Base-by-base conservation (phyloP, 2,113 vertebrate species). In the Colaptes auratus region DNA sequence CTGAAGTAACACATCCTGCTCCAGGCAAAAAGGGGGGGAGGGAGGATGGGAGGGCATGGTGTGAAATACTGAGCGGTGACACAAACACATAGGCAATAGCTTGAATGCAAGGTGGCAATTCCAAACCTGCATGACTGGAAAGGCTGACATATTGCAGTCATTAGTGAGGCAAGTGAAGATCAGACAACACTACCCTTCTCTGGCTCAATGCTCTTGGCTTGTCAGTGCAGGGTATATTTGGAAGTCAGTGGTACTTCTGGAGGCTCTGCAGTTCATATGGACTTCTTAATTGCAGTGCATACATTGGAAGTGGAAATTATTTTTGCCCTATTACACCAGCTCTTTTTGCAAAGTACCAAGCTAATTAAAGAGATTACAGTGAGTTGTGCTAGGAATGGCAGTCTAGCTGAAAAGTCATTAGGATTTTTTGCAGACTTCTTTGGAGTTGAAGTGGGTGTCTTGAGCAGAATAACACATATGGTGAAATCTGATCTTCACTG, bases 391-490 rank as follows among this genome's bases (percentile, higher is more conserved):
- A 78, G 33, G 63, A 69, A 64, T 83, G 66, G 48, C 64, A 82
- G 52, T 60, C 65, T 86, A 93, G 56, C 65, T 81, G 73, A 88
- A 78, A 95, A 95, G 80, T 81, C 73, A 74, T 61, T 70, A 44
- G 76, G 44, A 14, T 53, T 84, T 90, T 73, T 83, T 81, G 65
- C 80, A 92, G 31, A 48, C 61, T 96, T 92, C 66, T 30, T 33
- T 66, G 30, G 60, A 92, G 56, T 85, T 91, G 55, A 79, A 91
- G 73, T 74, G 69, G 69, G 11, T 94, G 77, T 90, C 92, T 86
- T 91, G 73, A 78, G 72, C 25, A 65, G 53, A 80, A 58, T 23
- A 89, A 52, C 28, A 11, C 75, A 77, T 75, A 82, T 55, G 72
- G 75, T 83, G 75, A 91, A 91, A 92, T 77, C 44, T 74, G 33